A percentile compares a stretch with the other conserved stretches of the same genome.
phyloP scores from a whole-genome alignment of 1,140 invertebrate species.

The Sesamia nonagrioides region DNA sequence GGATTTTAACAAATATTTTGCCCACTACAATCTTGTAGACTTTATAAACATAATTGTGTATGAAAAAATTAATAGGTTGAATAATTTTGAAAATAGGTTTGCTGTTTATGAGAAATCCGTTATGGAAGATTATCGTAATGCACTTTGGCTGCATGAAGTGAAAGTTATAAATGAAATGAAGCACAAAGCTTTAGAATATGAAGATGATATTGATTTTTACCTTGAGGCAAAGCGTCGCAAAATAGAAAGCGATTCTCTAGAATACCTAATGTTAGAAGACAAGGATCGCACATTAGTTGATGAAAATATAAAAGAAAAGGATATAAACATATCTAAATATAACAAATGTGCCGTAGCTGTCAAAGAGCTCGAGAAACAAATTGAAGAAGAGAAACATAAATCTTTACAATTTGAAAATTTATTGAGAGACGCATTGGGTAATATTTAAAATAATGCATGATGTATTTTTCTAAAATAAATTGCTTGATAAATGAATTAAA shows the following conservation, averaged over 20 bases:
- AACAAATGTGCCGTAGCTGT: conserved; percentile 71
- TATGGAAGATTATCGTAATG: conserved; percentile 75
- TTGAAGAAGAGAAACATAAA: conserved; percentile 80
- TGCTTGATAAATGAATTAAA: conserved; percentile 28
- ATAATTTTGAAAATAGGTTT: conserved; percentile 75
- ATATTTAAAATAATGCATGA: conserved; percentile 51
- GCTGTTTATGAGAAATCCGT: conserved; percentile 78
- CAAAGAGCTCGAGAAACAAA: conserved; percentile 72
- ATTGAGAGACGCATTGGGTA: conserved; percentile 71
- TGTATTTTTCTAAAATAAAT: conserved; percentile 30
- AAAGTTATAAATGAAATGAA: conserved; percentile 68
- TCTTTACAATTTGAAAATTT: conserved; percentile 79
- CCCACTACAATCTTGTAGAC: conserved; percentile 78
- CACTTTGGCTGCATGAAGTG: conserved; percentile 79
- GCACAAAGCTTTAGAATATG: conserved; percentile 71
- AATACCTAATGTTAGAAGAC: conserved; percentile 74
- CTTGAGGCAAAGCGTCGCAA: conserved; percentile 78
- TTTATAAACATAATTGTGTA: conserved; percentile 83
- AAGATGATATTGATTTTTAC: conserved; percentile 78
- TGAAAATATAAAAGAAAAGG: conserved; percentile 68
- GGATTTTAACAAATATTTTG: conserved; percentile 70
- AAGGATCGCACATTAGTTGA: conserved; percentile 75
- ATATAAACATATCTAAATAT: conserved; percentile 70
- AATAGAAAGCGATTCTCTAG: conserved; percentile 69
- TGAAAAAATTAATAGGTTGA: conserved; percentile 82